phyloP scores from a whole-genome alignment of 1,140 invertebrate species.

The Geopemphigus sp. region DNA sequence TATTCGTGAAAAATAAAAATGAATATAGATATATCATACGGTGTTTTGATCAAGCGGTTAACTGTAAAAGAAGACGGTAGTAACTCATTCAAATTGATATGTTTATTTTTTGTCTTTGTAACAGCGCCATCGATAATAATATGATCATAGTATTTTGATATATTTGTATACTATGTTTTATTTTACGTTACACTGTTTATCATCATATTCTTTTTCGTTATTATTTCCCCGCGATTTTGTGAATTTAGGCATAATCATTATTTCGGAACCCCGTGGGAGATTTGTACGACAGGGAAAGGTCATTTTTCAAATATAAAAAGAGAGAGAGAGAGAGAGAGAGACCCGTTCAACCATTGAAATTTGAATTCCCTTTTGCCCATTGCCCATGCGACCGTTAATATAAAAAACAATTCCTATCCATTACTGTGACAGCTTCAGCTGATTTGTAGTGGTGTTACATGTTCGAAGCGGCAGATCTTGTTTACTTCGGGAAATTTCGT shows the following conservation, averaged over 20 bases:
- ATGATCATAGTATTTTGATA: neutral
- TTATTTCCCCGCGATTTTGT: neutral
- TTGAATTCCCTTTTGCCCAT: neutral
- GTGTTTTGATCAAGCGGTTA: too few species aligned
- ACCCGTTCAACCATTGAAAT: neutral
- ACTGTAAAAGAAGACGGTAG: too few species aligned
- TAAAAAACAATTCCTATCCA: neutral
- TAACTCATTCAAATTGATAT: too few species aligned
- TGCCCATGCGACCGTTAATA: neutral
- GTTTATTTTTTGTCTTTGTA: too few species aligned
- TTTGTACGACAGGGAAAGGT: neutral
- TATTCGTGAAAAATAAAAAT: too few species aligned
- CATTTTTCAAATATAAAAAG: neutral
- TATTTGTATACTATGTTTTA: too few species aligned
- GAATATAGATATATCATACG: too few species aligned
- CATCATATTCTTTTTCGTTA: neutral
- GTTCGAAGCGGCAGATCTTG: neutral
- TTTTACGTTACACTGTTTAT: neutral
- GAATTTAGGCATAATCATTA: neutral
- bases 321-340: too few species aligned
- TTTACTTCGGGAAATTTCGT: conserved; percentile 2
- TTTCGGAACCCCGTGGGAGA: neutral
- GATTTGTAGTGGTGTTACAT: neutral
- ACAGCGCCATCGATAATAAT: neutral
- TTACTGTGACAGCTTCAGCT: neutral